Base-by-base conservation (phyloP, 2,113 vertebrate genomes). In the Embiotoca jacksoni region DNA sequence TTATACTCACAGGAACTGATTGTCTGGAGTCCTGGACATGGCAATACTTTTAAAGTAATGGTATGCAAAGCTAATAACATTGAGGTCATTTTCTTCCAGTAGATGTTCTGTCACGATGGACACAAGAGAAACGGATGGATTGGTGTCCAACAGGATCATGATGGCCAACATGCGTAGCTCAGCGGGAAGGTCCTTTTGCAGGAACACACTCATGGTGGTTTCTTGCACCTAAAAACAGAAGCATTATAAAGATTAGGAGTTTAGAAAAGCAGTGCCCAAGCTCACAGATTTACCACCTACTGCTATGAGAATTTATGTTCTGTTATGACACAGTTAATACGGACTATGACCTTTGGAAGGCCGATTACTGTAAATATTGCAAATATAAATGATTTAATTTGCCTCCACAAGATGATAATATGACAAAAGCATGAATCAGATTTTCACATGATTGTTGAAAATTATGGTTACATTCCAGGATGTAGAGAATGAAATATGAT, bases 11-110 rank as follows among this genome's bases (percentile, higher is more conserved):
- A 49, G 37, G 37, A 39, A 39, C 1, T 39, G 37, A 8, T 49
- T 15, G 15, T 14, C 94, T 0, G 96, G 96, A 39, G 95, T 81
- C 0, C 14, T 85, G 84, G 94, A 95, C 80, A 80, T 94, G 1
- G 96, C 69, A 36, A 96, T 35, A 59, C 92, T 84, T 66, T 81
- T 90, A 72, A 98, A 85, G 66, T 95, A 92, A 54, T 96, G 95
- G 63, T 94, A 96, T 5, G 91, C 87, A 7, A 96, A 96, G 59
- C 95, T 96, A 58, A 90, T 80, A 49, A 98, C 89, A 33, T 97
- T 91, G 62, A 94, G 35, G 75, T 94, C 93, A 49, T 64, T 90
- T 73, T 97, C 96, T 33, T 94, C 91, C 62, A 90, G 74, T 10
- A 95, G 91, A 69, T 92, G 90, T 0, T 90, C 85, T 3, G 95